Conservation (phyloP, 2,797 vertebrate genomes). For the Galago senegalensis region DNA sequence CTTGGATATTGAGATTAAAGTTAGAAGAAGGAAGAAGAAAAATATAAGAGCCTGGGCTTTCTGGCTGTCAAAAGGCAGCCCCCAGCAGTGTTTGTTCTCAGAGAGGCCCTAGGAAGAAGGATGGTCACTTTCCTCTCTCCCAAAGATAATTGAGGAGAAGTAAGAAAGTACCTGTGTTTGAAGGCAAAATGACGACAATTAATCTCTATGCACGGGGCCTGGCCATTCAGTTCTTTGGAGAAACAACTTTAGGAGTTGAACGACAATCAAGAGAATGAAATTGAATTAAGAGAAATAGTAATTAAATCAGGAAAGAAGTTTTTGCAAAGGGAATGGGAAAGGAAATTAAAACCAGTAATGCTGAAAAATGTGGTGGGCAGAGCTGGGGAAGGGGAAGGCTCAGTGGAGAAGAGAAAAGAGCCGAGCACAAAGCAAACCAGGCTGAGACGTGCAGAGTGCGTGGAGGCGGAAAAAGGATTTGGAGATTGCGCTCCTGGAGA, state of each 20-base stretch:
- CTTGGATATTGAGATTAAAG: not conserved
- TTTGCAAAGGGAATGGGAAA: slow-evolving; percentile 80
- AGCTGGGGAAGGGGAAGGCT: not conserved
- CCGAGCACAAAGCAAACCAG: not conserved
- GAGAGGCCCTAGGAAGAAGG: slow-evolving; percentile 59
- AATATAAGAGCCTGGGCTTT: not conserved
- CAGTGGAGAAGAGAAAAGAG: not conserved
- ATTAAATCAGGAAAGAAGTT: slow-evolving; percentile 85
- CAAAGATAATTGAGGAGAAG: slow-evolving; percentile 74
- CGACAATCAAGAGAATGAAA: slow-evolving; percentile 77
- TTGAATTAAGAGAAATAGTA: slow-evolving; percentile 81
- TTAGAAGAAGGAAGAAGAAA: not conserved
- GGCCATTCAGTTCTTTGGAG: slow-evolving; percentile 62
- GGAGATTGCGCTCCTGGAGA: not conserved
- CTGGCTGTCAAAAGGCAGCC: slow-evolving; percentile 48
- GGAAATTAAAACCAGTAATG: slow-evolving; percentile 85
- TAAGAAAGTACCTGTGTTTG: slow-evolving; percentile 60
- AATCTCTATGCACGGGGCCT: slow-evolving; percentile 76
- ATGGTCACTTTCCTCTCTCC: slow-evolving; percentile 55
- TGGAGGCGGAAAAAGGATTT: not conserved
- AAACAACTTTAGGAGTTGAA: slow-evolving; percentile 84
- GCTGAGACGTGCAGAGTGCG: not conserved
- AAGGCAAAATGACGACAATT: slow-evolving; percentile 76
- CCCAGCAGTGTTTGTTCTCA: slow-evolving; percentile 54
- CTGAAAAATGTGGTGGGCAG: slow-evolving; percentile 76